A percentile compares a stretch with the other conserved stretches of the same genome.
Evolutionary conservation across 2,888 invertebrate species (phyloP).

Genomic region (Seladonia tumulorum): DNA sequence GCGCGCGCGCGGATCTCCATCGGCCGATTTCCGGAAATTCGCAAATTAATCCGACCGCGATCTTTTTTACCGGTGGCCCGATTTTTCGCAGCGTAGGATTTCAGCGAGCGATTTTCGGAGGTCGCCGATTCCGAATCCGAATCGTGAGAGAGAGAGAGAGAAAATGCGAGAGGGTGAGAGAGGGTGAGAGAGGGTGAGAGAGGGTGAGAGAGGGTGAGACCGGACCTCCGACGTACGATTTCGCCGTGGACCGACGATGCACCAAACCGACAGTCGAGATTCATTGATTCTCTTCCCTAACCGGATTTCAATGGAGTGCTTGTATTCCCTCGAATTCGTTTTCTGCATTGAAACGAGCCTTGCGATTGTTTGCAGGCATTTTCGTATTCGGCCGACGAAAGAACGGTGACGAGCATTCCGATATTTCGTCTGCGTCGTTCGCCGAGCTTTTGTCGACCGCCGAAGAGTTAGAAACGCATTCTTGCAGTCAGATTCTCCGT

Average conservation of each 20-base stretch:
- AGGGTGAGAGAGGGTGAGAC: background rate
- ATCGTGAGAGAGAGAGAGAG: background rate
- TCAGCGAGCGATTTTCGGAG: conserved; percentile 34
- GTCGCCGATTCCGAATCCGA: conserved; percentile 26
- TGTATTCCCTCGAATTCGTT: background rate
- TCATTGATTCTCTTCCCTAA: conserved; percentile 32
- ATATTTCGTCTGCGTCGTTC: conserved; percentile 9
- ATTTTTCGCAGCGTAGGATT: conserved; percentile 32
- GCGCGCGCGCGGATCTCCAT: background rate
- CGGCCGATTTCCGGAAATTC: conserved; percentile 38
- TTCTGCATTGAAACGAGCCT: conserved; percentile 8
- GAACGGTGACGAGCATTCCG: conserved; percentile 17
- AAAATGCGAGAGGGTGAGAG: background rate
- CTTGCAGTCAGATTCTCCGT: background rate
- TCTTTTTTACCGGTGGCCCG: conserved; percentile 20
- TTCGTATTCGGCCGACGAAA: background rate
- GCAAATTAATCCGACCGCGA: conserved; percentile 62
- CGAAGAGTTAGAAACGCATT: conserved; percentile 3
- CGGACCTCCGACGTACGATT: conserved; percentile 36
- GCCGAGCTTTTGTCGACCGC: background rate
- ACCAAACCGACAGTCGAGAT: conserved; percentile 21
- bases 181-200: background rate
- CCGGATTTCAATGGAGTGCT: conserved; percentile 30
- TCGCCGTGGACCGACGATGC: background rate
- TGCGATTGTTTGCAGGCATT: conserved; percentile 42